These are phyloP conservation scores for Nephrotoma flavescens DNA, from an alignment of 2,888 invertebrate genomes.

Conservation along the genomic window DNA sequence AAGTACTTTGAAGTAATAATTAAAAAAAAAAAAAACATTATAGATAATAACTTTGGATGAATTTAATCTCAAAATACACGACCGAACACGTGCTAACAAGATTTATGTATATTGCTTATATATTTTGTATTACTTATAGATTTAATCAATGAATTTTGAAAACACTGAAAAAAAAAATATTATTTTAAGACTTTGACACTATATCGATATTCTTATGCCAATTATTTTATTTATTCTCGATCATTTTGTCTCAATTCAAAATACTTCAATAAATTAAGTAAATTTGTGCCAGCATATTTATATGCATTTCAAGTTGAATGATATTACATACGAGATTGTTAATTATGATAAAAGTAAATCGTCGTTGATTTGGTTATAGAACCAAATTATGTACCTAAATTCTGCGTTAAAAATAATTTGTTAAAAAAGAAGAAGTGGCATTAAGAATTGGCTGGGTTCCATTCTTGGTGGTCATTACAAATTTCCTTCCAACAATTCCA, in stretches of 20 bases:
- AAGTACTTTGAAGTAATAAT: not conserved
- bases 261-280: not conserved
- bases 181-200: not conserved
- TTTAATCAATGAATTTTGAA: not conserved
- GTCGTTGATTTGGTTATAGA: not conserved
- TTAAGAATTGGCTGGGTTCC: no score
- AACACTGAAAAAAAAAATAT: not conserved
- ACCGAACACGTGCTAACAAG: not conserved
- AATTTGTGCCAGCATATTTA: not conserved
- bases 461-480: no score
- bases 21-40: not conserved
- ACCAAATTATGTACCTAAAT: not conserved
- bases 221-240: not conserved
- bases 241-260: not conserved
- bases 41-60: not conserved
- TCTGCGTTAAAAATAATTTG: not conserved
- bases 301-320: not conserved
- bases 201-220: not conserved
- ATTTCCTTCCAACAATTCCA: no score
- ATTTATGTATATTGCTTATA: not conserved
- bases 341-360: not conserved
- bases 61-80: not conserved
- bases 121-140: not conserved
- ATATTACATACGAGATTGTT: not conserved
- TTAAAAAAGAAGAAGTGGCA: not conserved